A percentile compares a stretch with the other conserved stretches of the same genome.
phyloP scores from a whole-genome alignment of 2,797 vertebrate species.

The Chlorospingus flavigularis region DNA sequence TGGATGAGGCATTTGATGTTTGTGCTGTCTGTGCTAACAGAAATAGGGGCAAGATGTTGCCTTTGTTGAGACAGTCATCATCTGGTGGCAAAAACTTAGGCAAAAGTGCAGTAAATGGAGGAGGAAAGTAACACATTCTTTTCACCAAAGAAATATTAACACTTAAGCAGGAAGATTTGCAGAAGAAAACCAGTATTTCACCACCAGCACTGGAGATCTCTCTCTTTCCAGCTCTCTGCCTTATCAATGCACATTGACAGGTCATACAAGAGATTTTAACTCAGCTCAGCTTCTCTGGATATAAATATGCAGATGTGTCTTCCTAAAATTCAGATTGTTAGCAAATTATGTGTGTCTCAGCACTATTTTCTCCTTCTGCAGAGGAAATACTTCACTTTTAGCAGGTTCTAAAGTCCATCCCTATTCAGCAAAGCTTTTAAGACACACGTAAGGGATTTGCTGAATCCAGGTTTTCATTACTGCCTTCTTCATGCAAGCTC shows the following conservation, averaged over 20 bases:
- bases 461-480: slow-evolving; percentile 24
- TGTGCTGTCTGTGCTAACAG: neutral
- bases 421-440: slow-evolving; percentile 45
- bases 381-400: slow-evolving; percentile 43
- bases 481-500: neutral
- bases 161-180: neutral
- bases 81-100: neutral
- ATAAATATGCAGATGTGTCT: neutral
- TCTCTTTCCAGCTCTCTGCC: neutral
- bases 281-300: neutral
- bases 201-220: neutral
- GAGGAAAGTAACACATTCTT: neutral
- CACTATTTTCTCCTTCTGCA: slow-evolving; percentile 9
- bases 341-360: slow-evolving; percentile 22
- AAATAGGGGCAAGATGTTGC: neutral
- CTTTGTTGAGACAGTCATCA: neutral
- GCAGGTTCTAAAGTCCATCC: slow-evolving; percentile 12
- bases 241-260: neutral
- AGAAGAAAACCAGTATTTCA: neutral
- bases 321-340: neutral
- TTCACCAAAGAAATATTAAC: neutral
- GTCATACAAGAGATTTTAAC: neutral
- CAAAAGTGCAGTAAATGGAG: neutral
- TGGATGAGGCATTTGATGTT: neutral
- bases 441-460: neutral